A percentile compares a stretch with the other conserved stretches of the same genome.
Evolutionary conservation across 2,888 invertebrate genomes (phyloP).

Genomic region (Glaucopsyche alexis): DNA sequence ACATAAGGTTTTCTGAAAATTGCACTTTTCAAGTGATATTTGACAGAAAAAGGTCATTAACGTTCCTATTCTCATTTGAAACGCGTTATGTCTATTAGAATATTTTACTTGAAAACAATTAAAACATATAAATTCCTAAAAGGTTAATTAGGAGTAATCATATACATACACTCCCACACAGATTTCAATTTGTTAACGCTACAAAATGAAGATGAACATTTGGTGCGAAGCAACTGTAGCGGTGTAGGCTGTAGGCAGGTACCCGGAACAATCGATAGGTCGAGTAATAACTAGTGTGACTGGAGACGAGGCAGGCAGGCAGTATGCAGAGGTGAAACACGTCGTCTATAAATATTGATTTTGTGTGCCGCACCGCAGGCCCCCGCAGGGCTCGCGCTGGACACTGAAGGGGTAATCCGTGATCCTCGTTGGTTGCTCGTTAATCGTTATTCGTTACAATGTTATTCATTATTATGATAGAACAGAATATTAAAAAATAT

Average conservation of each 20-base stretch:
- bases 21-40: too few relatives aligned
- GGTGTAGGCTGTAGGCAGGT: background rate
- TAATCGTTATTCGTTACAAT: too few relatives aligned
- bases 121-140: too few relatives aligned
- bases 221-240: conserved; percentile 3
- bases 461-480: too few relatives aligned
- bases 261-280: conserved; percentile 23
- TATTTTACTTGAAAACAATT: too few relatives aligned
- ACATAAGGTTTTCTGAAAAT: too few relatives aligned
- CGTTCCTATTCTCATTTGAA: too few relatives aligned
- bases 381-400: conserved; percentile 43
- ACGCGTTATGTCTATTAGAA: too few relatives aligned
- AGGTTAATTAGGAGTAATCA: too few relatives aligned
- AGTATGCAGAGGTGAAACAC: conserved; percentile 62
- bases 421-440: background rate
- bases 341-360: conserved; percentile 76
- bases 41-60: too few relatives aligned
- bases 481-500: too few relatives aligned
- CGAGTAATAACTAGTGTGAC: conserved; percentile 6
- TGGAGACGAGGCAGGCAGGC: conserved; percentile 33
- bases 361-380: conserved; percentile 49
- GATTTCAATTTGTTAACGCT: background rate
- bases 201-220: background rate
- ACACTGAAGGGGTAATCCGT: conserved; percentile 9
- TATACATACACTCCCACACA: background rate